Conservation (phyloP, 2,113 vertebrate genomes). For the Pao palembangensis region DNA sequence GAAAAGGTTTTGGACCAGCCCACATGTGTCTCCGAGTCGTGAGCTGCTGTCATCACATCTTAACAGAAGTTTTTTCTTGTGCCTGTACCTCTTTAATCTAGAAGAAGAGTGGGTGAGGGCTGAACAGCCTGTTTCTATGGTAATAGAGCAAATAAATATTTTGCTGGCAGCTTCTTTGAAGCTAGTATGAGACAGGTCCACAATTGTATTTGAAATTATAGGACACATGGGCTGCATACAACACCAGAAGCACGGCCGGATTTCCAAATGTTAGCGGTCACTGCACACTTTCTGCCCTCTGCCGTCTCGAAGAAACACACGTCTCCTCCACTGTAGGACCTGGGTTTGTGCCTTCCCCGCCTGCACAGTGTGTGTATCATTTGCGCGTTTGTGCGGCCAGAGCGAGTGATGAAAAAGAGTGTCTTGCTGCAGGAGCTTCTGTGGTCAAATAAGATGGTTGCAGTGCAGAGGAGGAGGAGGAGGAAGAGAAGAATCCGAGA, state of each 20-base stretch:
- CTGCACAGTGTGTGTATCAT: slow-evolving; percentile 12
- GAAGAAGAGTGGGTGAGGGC: slow-evolving; percentile 43
- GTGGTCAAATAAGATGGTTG: slow-evolving; percentile 21
- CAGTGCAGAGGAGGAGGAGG: slow-evolving; percentile 14
- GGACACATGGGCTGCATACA: slow-evolving; percentile 1
- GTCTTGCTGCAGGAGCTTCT: slow-evolving; percentile 30
- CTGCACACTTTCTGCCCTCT: slow-evolving; percentile 12
- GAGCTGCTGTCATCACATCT: slow-evolving; percentile 27
- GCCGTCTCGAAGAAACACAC: slow-evolving; percentile 1
- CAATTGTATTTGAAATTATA: slow-evolving; percentile 37
- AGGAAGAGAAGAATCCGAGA: neutral
- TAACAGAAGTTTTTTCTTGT: slow-evolving; percentile 26
- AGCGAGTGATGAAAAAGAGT: slow-evolving; percentile 31
- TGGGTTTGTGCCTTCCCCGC: slow-evolving; percentile 9
- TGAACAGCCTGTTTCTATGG: slow-evolving; percentile 60
- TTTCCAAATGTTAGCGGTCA: slow-evolving; percentile 17
- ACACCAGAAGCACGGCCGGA: slow-evolving; percentile 1
- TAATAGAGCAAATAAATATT: slow-evolving; percentile 54
- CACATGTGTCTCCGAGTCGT: neutral
- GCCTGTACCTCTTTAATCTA: slow-evolving; percentile 28
- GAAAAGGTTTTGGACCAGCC: neutral
- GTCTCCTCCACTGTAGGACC: slow-evolving; percentile 5
- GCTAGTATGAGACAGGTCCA: slow-evolving; percentile 20
- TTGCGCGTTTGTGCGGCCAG: slow-evolving; percentile 34
- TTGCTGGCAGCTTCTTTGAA: slow-evolving; percentile 37